phyloP scores from a whole-genome alignment of 2,888 invertebrate species.

The Seira musarum region DNA sequence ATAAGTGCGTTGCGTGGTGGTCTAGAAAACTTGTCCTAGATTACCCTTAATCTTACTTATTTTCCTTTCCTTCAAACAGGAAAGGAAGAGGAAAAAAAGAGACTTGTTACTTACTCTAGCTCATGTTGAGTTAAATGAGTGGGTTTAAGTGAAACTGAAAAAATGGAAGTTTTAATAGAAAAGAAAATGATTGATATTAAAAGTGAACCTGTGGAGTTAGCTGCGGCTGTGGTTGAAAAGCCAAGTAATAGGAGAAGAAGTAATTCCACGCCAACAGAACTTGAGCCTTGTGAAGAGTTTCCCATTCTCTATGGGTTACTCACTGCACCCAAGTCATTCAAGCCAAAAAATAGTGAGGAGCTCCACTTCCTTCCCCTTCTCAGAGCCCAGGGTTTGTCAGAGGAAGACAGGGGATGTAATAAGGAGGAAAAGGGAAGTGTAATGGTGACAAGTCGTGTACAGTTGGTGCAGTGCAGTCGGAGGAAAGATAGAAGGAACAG shows the following conservation, averaged over 20 bases:
- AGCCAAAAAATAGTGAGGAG: conserved; percentile 54
- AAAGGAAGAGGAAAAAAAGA: conserved; percentile 24
- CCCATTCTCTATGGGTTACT: conserved; percentile 64
- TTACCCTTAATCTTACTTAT: background rate
- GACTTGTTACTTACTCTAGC: conserved; percentile 12
- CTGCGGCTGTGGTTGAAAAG: conserved; percentile 24
- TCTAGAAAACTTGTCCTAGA: conserved; percentile 58
- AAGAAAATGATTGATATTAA: conserved; percentile 53
- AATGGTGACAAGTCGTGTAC: conserved; percentile 40
- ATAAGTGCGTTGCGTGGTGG: conserved; percentile 36
- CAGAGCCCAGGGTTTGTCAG: background rate
- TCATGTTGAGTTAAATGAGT: conserved; percentile 2
- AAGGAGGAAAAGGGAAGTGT: background rate
- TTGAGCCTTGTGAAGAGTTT: conserved; percentile 65
- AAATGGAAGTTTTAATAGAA: conserved; percentile 53
- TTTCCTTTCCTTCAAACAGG: no score
- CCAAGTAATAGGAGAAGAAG: conserved; percentile 26
- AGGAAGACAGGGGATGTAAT: background rate
- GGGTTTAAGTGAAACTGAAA: conserved; percentile 14
- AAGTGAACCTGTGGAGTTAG: conserved; percentile 32
- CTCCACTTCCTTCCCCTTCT: conserved; percentile 29
- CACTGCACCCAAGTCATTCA: conserved; percentile 61
- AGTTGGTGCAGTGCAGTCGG: conserved; percentile 1
- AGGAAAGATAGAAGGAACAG: background rate
- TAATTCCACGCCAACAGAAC: conserved; percentile 33